Conservation (phyloP, 2,113 vertebrate genomes). For the Megaceryle maxima region DNA sequence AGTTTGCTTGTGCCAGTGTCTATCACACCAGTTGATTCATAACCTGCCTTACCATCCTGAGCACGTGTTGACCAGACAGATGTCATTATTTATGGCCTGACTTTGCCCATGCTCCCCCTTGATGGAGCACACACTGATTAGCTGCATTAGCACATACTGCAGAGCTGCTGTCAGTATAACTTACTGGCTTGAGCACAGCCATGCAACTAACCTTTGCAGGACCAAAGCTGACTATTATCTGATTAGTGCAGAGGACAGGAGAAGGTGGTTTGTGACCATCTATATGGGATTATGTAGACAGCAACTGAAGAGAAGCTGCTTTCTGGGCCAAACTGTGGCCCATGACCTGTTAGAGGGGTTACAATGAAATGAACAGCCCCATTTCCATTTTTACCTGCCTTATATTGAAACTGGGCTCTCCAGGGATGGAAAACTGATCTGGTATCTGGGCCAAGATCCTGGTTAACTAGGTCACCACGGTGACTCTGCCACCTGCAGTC, state of each 20-base stretch:
- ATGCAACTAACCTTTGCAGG: background rate
- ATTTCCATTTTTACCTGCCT: conserved; percentile 6
- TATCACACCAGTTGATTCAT: conserved; percentile 12
- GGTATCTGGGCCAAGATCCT: background rate
- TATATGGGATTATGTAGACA: background rate
- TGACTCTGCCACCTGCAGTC: background rate
- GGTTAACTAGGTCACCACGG: background rate
- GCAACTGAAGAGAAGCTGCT: background rate
- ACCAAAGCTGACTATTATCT: background rate
- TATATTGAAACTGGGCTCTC: background rate
- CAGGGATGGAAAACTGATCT: background rate
- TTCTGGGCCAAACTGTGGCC: background rate
- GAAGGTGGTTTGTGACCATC: background rate
- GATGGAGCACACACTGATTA: background rate
- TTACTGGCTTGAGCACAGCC: background rate
- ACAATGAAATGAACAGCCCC: background rate
- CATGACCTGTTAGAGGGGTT: background rate
- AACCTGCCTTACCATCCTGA: background rate
- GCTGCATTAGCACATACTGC: background rate
- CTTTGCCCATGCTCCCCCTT: background rate
- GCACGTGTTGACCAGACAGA: background rate
- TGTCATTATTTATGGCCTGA: background rate
- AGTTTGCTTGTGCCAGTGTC: background rate
- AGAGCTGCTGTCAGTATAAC: background rate
- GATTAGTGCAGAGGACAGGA: background rate